Conservation (phyloP, 37 sponge, comb jelly and placozoan species). For the Hormiphora californensis region DNA sequence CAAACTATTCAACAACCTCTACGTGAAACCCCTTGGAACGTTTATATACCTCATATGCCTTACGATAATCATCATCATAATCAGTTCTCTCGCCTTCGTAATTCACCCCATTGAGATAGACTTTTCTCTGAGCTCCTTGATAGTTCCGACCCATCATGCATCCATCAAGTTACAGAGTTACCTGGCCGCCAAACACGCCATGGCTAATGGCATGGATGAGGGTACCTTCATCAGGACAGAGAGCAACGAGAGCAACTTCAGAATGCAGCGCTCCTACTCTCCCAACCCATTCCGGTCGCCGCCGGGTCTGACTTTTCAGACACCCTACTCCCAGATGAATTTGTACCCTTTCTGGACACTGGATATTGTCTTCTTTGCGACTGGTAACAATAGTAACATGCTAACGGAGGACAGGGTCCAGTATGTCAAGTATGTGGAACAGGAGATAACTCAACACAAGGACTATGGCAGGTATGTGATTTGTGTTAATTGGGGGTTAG, state of each 20-base stretch:
- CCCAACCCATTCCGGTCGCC: conserved; percentile 32
- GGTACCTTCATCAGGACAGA: conserved; percentile 5
- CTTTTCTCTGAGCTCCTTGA: conserved; percentile 42
- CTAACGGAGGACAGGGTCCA: conserved; percentile 26
- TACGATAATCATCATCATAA: neutral
- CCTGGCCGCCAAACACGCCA: conserved; percentile 42
- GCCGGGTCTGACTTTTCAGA: conserved; percentile 45
- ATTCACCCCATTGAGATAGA: conserved; percentile 51
- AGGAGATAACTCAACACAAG: conserved; percentile 45
- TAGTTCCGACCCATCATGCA: conserved; percentile 45
- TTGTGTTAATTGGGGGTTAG: neutral
- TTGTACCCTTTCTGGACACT: conserved; percentile 45
- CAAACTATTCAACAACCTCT: neutral
- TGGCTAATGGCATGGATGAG: conserved; percentile 53
- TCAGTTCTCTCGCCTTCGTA: conserved; percentile 25
- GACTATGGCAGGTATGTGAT: conserved; percentile 18
- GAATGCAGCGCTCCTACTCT: neutral
- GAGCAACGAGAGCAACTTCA: conserved; percentile 1
- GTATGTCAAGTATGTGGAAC: conserved; percentile 51
- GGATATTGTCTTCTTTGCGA: conserved; percentile 23
- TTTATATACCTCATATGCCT: conserved; percentile 47
- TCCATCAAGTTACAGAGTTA: conserved; percentile 26
- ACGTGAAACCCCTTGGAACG: conserved; percentile 43
- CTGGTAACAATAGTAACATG: conserved; percentile 25
- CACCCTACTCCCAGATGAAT: conserved; percentile 21